Evolutionary conservation across 2,113 vertebrate species (phyloP).

Genomic region (Microcebus murinus): DNA sequence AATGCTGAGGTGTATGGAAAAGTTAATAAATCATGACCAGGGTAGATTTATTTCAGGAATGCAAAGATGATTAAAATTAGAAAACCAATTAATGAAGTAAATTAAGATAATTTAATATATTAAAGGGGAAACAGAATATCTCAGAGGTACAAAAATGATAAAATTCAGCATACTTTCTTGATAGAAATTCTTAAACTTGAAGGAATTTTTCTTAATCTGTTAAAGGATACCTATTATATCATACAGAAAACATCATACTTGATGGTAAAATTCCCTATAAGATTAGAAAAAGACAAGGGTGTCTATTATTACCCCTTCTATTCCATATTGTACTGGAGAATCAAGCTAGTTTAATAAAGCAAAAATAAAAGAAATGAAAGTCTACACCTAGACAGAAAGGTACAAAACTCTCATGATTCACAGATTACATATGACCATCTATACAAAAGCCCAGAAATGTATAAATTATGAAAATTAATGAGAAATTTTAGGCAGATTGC

Average conservation of each 20-base stretch:
- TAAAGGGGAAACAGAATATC: background rate
- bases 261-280: background rate
- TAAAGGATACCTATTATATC: background rate
- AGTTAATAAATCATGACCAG: slow-evolving; percentile 18
- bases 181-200: background rate
- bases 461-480: background rate
- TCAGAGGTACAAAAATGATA: background rate
- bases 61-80: background rate
- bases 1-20: background rate
- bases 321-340: background rate
- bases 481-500: background rate
- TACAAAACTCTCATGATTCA: background rate
- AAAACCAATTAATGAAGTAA: background rate
- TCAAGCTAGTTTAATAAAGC: background rate
- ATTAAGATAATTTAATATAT: background rate
- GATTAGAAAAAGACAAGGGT: background rate
- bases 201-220: background rate
- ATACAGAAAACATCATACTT: background rate
- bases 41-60: background rate
- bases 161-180: slow-evolving; percentile 1
- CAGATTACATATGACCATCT: background rate
- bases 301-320: background rate
- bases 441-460: background rate
- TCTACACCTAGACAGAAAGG: background rate
- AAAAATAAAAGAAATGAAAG: background rate